phyloP scores from a whole-genome alignment of 2,113 vertebrate genomes.

The Macrotus californicus region DNA sequence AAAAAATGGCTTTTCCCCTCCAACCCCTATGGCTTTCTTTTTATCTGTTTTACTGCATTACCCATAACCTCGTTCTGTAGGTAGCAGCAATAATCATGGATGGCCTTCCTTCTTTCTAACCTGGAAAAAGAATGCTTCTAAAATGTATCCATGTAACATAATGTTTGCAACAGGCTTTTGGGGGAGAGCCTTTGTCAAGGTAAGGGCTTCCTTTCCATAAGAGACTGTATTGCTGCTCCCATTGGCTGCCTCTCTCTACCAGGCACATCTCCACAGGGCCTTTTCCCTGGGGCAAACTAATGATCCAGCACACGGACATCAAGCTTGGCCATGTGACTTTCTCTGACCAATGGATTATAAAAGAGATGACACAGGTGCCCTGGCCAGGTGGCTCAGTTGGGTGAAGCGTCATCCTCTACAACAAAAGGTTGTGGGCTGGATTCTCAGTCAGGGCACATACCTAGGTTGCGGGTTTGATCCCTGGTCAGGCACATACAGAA shows the following conservation, averaged over 20 bases:
- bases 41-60: not conserved
- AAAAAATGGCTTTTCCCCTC: not conserved
- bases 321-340: not conserved
- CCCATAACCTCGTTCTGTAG: not conserved
- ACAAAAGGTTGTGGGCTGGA: no score
- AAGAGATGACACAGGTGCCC: not conserved
- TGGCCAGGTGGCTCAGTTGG: no score
- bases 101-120: not conserved
- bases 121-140: not conserved
- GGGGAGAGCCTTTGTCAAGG: not conserved
- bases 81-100: not conserved
- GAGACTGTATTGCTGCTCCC: not conserved
- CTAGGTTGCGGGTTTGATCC: no score
- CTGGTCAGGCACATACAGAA: no score
- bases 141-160: not conserved
- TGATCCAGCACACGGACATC: not conserved
- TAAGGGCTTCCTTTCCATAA: not conserved
- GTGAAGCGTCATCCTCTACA: no score
- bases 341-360: not conserved
- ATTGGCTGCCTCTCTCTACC: not conserved
- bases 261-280: not conserved
- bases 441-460: no score
- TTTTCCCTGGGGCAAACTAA: not conserved
- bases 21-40: not conserved
- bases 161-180: not conserved